phyloP scores from a whole-genome alignment of 2,888 invertebrate genomes.

The Entomobrya multifasciata region DNA sequence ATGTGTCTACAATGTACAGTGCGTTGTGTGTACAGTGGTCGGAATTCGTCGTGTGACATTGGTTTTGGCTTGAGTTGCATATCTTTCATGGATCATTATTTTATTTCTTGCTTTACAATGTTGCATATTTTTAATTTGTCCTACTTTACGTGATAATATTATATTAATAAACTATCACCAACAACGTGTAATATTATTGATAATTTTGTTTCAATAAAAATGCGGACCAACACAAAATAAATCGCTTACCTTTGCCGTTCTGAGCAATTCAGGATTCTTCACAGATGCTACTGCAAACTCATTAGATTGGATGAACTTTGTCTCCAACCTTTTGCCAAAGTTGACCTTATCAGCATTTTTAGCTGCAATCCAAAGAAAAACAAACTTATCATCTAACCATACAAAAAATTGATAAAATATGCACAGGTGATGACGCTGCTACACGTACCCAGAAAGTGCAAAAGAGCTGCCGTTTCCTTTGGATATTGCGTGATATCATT shows the following conservation, averaged over 20 bases:
- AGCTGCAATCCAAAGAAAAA: conserved; percentile 61
- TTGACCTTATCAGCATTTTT: conserved; percentile 74
- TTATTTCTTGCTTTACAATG: too few species aligned
- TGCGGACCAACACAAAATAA: background rate
- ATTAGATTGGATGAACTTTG: conserved; percentile 78
- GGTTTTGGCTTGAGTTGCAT: conserved; percentile 16
- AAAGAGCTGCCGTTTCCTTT: conserved; percentile 74
- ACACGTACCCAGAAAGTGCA: conserved; percentile 78
- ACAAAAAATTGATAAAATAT: too few species aligned
- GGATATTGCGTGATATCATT: conserved; percentile 74
- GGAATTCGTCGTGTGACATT: conserved; percentile 62
- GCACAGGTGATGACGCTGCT: too few species aligned
- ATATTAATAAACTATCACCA: too few species aligned
- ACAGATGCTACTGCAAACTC: conserved; percentile 79
- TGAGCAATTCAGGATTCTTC: conserved; percentile 77
- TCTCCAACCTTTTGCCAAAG: conserved; percentile 75
- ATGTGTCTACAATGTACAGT: background rate
- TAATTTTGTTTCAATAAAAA: too few species aligned
- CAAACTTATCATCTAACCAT: too few species aligned
- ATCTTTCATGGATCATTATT: background rate
- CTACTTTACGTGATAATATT: background rate
- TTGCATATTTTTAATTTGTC: background rate
- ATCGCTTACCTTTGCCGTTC: conserved; percentile 77
- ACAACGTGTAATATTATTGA: too few species aligned
- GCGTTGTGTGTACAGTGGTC: conserved; percentile 13